These are phyloP conservation scores for Amiota communis DNA, from an alignment of 2,888 invertebrate species.

Conservation along the genomic window DNA sequence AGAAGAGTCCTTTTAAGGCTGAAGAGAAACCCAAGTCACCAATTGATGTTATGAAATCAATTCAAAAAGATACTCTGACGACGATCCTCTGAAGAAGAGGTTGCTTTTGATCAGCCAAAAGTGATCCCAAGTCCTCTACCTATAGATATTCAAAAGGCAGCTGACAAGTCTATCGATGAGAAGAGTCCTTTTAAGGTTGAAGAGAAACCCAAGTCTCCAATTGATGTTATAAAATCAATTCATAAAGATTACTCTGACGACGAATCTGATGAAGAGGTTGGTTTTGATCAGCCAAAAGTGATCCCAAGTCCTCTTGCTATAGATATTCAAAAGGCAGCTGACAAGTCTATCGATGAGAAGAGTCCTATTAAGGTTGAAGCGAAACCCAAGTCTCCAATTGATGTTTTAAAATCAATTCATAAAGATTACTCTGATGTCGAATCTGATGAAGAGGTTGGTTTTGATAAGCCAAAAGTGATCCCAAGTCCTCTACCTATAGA, in stretches of 20 bases:
- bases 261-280: conserved; percentile 9
- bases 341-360: conserved; percentile 27
- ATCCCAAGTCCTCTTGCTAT: background rate
- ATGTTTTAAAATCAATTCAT: background rate
- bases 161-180: conserved; percentile 22
- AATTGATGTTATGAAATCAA: conserved; percentile 16
- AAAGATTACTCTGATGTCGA: conserved; percentile 26
- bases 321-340: conserved; percentile 11
- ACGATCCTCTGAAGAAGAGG: conserved; percentile 15
- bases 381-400: conserved; percentile 24
- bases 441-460: background rate
- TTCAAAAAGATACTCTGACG: conserved; percentile 20
- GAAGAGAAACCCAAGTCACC: conserved; percentile 24
- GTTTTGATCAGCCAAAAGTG: background rate
- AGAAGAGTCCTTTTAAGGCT: no score
- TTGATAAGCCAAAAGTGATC: no score
- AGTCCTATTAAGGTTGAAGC: conserved; percentile 17
- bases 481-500: background rate
- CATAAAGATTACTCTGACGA: background rate
- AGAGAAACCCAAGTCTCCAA: conserved; percentile 10
- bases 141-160: background rate
- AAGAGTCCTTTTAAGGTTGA: conserved; percentile 22
- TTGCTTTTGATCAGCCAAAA: conserved; percentile 9
- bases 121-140: background rate
- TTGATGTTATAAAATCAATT: background rate